phyloP scores from a whole-genome alignment of 53 echinoderm and acorn worm species.

The Zoroaster sp. region DNA sequence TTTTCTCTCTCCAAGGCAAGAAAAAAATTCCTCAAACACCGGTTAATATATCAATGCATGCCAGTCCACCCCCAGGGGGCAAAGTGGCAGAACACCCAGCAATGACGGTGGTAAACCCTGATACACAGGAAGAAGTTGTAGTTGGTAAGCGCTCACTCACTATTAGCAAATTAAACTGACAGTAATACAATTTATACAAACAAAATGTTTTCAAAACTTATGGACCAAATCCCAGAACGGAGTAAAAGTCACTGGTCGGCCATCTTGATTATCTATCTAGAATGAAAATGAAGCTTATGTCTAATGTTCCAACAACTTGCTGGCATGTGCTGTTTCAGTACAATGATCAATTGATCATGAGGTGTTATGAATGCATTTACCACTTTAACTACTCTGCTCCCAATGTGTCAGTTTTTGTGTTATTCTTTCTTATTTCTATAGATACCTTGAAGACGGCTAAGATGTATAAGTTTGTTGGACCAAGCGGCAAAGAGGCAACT shows the following conservation, averaged over 20 bases:
- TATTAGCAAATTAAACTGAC: too few species aligned
- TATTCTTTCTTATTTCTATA: neutral
- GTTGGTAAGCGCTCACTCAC: slow-evolving; percentile 89
- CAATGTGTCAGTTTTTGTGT: neutral
- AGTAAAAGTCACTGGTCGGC: too few species aligned
- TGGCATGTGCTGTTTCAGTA: too few species aligned
- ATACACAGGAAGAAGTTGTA: slow-evolving; percentile 74
- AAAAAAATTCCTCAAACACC: slow-evolving; percentile 64
- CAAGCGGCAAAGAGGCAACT: slow-evolving; percentile 69
- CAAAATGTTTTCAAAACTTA: too few species aligned
- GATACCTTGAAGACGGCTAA: slow-evolving; percentile 54
- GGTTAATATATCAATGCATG: slow-evolving; percentile 70
- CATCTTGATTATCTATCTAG: too few species aligned
- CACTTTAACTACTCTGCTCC: neutral
- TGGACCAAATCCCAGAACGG: too few species aligned
- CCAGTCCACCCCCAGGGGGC: slow-evolving; percentile 53
- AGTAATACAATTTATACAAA: too few species aligned
- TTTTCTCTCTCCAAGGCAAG: slow-evolving; percentile 18
- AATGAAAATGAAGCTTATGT: too few species aligned
- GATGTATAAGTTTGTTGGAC: slow-evolving; percentile 72
- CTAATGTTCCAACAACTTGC: too few species aligned
- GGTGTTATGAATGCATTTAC: too few species aligned
- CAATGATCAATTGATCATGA: too few species aligned
- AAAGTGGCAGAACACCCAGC: slow-evolving; percentile 36
- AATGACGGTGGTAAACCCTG: slow-evolving; percentile 77